These are phyloP conservation scores for Lepus oiostolus DNA, from an alignment of 2,797 vertebrate genomes.

Conservation along the genomic window DNA sequence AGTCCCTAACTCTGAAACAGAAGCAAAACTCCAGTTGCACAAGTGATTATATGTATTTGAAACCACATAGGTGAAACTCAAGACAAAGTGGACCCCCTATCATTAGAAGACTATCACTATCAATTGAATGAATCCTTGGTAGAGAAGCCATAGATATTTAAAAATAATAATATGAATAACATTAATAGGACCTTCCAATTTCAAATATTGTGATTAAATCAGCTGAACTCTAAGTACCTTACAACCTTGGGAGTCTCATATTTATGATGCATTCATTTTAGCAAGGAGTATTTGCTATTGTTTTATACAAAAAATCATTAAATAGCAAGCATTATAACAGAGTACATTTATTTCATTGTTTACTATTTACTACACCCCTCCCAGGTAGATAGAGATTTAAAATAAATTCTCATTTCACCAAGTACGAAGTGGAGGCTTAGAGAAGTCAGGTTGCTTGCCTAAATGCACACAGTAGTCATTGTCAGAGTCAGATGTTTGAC, in stretches of 20 bases:
- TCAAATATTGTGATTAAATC: conserved; percentile 41
- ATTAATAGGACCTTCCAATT: conserved; percentile 4
- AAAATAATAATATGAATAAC: conserved; percentile 20
- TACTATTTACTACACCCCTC: neutral
- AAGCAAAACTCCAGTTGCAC: conserved; percentile 28
- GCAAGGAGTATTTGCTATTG: neutral
- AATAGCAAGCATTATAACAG: neutral
- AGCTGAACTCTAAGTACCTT: conserved; percentile 28
- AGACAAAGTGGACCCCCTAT: conserved; percentile 33
- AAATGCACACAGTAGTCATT: neutral
- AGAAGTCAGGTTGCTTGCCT: conserved; percentile 33
- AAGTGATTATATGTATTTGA: conserved; percentile 45
- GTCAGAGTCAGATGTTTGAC: neutral
- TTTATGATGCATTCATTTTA: neutral
- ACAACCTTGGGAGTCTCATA: neutral
- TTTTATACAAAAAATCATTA: conserved; percentile 24
- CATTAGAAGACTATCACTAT: conserved; percentile 33
- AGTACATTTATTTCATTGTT: neutral
- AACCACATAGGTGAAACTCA: conserved; percentile 40
- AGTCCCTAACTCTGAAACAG: neutral
- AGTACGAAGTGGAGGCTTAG: neutral
- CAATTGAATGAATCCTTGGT: conserved; percentile 29
- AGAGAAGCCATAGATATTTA: conserved; percentile 38
- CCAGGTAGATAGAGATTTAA: neutral
- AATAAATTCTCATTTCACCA: neutral